Evolutionary conservation across 2,797 vertebrate species (phyloP).

Genomic region (Gadopsis bispinosus): DNA sequence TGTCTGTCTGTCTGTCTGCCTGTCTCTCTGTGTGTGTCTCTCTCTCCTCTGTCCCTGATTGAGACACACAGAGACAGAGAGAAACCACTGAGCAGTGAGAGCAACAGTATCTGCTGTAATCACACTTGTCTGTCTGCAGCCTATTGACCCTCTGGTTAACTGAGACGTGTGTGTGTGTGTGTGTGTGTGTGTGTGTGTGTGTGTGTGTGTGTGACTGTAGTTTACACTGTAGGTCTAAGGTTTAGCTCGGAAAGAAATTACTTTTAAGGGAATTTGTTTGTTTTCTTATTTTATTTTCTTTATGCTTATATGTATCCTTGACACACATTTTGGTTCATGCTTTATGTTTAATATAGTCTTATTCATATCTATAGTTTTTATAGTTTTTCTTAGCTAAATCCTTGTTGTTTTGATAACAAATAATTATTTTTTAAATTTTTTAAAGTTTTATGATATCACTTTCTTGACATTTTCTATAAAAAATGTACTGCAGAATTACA

Average conservation of each 20-base stretch:
- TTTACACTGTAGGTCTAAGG: not conserved
- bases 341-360: not conserved
- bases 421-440: too few relatives aligned
- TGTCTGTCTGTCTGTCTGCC: constrained; percentile 15
- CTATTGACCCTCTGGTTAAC: constrained; percentile 74
- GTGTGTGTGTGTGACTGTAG: constrained; percentile 25
- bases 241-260: not conserved
- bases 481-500: not conserved
- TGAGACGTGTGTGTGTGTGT: constrained; percentile 61
- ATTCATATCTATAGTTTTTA: not conserved
- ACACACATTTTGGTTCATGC: not conserved
- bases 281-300: not conserved
- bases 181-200: constrained; percentile 46
- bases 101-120: constrained; percentile 80
- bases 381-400: not conserved
- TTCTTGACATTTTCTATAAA: too few relatives aligned
- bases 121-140: constrained; percentile 79
- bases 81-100: constrained; percentile 51
- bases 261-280: not conserved
- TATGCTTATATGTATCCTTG: not conserved
- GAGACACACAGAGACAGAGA: constrained; percentile 44
- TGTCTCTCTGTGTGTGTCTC: constrained; percentile 6
- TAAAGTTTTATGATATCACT: not conserved
- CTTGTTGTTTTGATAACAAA: not conserved
- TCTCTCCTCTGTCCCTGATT: constrained; percentile 4